Evolutionary conservation across 2,888 invertebrate species (phyloP).

Genomic region (Octodonta nipae): DNA sequence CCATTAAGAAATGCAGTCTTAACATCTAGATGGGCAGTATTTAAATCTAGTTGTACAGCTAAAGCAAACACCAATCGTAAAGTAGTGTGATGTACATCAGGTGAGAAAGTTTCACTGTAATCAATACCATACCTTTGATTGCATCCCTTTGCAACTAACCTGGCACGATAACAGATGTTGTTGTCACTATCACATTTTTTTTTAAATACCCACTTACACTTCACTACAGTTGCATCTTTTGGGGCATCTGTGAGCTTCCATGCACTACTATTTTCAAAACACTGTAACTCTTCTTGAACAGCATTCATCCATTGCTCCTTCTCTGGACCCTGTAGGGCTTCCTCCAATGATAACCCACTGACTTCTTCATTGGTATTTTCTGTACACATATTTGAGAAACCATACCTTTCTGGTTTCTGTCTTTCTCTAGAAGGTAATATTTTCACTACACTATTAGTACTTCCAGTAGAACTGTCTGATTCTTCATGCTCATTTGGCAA

Average conservation of each 20-base stretch:
- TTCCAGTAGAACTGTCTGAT: not conserved
- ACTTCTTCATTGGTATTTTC: too few species aligned
- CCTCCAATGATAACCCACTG: too few species aligned
- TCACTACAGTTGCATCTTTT: constrained; percentile 4
- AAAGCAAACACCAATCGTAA: constrained; percentile 15
- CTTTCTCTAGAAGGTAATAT: too few species aligned
- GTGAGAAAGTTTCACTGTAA: constrained; percentile 1
- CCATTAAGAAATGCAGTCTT: constrained; percentile 22
- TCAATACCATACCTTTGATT: not conserved
- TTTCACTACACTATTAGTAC: too few species aligned
- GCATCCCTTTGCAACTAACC: constrained; percentile 1
- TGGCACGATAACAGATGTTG: not conserved
- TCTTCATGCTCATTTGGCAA: not conserved
- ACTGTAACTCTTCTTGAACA: constrained; percentile 2
- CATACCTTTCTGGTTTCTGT: too few species aligned
- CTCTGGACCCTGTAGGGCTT: constrained; percentile 2
- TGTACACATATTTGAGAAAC: too few species aligned
- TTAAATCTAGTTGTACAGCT: constrained; percentile 9
- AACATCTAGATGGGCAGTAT: constrained; percentile 16
- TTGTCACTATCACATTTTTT: constrained; percentile 2
- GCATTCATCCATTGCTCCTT: constrained; percentile 3
- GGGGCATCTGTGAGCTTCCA: constrained; percentile 5
- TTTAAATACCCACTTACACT: constrained; percentile 6
- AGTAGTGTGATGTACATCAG: not conserved
- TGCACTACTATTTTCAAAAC: constrained; percentile 5